Percentiles rank a stretch among this genome's conserved stretches.
phyloP scores from a whole-genome alignment of 64 coral and sea anemone species.

The Acropora yongei region DNA sequence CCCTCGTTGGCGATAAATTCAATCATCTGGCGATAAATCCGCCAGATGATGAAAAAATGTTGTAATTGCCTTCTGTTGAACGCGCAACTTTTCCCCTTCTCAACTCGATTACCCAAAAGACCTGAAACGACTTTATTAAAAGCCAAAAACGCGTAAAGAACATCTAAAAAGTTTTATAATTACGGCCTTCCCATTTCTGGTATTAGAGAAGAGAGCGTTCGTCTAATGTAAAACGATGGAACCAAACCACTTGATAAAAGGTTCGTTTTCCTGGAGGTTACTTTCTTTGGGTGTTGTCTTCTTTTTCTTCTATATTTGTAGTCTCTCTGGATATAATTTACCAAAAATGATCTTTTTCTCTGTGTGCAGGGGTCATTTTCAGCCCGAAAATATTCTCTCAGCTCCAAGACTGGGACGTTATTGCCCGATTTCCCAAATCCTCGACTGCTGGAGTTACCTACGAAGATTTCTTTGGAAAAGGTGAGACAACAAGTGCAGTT shows the following conservation, averaged over 20 bases:
- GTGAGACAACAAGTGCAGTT: not conserved
- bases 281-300: too few species aligned
- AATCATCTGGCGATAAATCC: too few species aligned
- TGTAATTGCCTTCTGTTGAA: not conserved
- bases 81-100: too few species aligned
- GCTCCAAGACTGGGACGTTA: constrained; percentile 95
- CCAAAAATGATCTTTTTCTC: not conserved
- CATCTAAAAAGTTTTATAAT: not conserved
- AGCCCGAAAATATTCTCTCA: constrained; percentile 94
- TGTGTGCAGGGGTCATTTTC: constrained; percentile 68
- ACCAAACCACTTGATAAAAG: too few species aligned
- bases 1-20: too few species aligned
- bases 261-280: too few species aligned
- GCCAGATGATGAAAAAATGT: not conserved
- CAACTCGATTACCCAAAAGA: not conserved
- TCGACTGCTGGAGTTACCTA: constrained; percentile 81
- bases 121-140: not conserved
- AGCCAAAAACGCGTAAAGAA: not conserved
- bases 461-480: constrained; percentile 78
- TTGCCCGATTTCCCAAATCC: constrained; percentile 98
- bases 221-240: too few species aligned
- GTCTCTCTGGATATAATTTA: not conserved
- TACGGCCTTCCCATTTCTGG: not conserved
- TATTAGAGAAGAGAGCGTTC: too few species aligned
- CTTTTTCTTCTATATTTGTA: too few species aligned